phyloP scores from a whole-genome alignment of 2,797 vertebrate genomes.

The Gymnoscopelus microlampas region DNA sequence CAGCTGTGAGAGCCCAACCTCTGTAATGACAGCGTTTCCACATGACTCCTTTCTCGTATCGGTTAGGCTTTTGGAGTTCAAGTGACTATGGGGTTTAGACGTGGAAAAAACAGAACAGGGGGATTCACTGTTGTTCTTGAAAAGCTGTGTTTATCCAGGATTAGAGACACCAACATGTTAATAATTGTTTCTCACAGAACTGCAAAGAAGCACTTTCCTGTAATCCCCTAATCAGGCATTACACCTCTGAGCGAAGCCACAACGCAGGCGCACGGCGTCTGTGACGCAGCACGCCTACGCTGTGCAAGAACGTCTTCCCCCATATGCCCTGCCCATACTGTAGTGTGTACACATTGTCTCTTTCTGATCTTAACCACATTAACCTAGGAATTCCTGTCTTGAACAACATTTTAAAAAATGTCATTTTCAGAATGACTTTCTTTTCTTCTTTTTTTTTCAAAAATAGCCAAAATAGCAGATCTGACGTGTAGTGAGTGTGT shows the following conservation, averaged over 20 bases:
- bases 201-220: slow-evolving; percentile 89
- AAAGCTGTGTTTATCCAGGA: slow-evolving; percentile 91
- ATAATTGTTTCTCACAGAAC: slow-evolving; percentile 91
- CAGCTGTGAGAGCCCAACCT: slow-evolving; percentile 70
- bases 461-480: too few species aligned
- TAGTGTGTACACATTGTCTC: too few species aligned
- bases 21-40: slow-evolving; percentile 74
- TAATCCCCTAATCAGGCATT: slow-evolving; percentile 92
- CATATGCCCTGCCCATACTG: slow-evolving; percentile 18
- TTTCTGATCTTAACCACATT: too few species aligned
- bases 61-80: slow-evolving; percentile 83
- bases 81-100: slow-evolving; percentile 83
- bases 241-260: slow-evolving; percentile 88
- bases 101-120: slow-evolving; percentile 50
- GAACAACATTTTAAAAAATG: too few species aligned
- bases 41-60: slow-evolving; percentile 76
- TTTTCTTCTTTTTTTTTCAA: too few species aligned
- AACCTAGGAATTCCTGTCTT: too few species aligned
- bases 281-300: slow-evolving; percentile 72
- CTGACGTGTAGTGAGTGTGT: too few species aligned
- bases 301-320: slow-evolving; percentile 57
- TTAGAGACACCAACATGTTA: slow-evolving; percentile 91
- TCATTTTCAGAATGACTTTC: too few species aligned
- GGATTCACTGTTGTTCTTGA: slow-evolving; percentile 86
- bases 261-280: slow-evolving; percentile 73